Evolutionary conservation across 2,888 invertebrate genomes (phyloP), one percentile per base, ranked within the genome.

Genomic region (Malthinus flaveolus): DNA sequence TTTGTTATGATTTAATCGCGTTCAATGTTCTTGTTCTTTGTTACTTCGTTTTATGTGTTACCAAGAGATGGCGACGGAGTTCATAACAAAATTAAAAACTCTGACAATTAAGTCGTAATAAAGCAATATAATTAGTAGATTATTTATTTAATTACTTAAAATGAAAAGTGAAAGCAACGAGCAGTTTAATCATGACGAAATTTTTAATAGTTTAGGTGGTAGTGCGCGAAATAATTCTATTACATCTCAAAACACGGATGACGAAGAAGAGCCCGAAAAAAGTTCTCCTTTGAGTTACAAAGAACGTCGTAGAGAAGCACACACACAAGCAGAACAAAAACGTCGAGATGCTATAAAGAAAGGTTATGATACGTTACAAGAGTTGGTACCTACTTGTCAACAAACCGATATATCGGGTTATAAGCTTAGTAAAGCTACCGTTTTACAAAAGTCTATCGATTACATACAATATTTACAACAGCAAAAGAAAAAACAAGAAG

Each of bases 261-360:
- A 86, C 68, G 87, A 87, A 63, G 84, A 84, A 61, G 78, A 80
- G 56, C 85, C 84, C 65, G 80, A 80, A 50, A 84, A 83, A 68
- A 79, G 78, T 64, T 84, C 85, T 1, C 83, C 91, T 1, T 79
- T 93, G 57, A 94, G 91, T 73, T 97, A 96, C 77, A 97, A 95
- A 76, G 96, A 97, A 73, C 83, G 97, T 34, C 84, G 97, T 52
- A 83, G 97, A 62, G 96, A 97, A 78, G 97, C 97, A 4, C 97
- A 97, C 75, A 97, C 97, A 0, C 87, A 96, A 81, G 97, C 97
- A 1, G 97, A 97, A 78, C 97, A 97, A 77, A 97, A 97, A 75
- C 84, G 97, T 64, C 84, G 97, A 71, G 97, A 97, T 84, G 96
- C 97, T 1, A 97, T 97, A 62, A 97, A 97, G 79, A 95, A 94